phyloP scores from a whole-genome alignment of 2,113 vertebrate genomes.

The Albula goreensis region DNA sequence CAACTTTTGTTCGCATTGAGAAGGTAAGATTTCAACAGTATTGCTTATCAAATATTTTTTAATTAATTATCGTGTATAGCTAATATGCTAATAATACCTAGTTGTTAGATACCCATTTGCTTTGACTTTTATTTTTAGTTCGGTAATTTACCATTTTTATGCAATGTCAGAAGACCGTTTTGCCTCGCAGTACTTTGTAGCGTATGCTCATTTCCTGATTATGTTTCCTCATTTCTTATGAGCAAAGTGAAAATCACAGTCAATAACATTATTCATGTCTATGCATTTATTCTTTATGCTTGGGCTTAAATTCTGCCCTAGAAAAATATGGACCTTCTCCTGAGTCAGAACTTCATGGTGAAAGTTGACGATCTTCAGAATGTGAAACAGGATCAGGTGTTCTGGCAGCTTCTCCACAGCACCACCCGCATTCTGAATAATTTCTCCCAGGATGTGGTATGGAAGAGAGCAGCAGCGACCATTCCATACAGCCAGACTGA shows the following conservation, averaged over 20 bases:
- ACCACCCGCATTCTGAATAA: conserved; percentile 47
- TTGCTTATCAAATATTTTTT: not conserved
- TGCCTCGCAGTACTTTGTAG: no score
- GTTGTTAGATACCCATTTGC: no score
- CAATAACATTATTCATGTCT: not conserved
- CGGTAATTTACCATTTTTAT: no score
- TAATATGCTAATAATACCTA: not conserved
- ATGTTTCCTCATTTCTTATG: not conserved
- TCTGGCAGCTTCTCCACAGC: conserved; percentile 52
- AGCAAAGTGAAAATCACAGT: not conserved
- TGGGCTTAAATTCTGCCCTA: not conserved
- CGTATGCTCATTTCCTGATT: not conserved
- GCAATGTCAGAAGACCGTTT: no score
- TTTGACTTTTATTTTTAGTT: no score
- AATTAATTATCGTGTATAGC: not conserved
- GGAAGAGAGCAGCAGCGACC: conserved; percentile 53
- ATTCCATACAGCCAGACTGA: conserved; percentile 57
- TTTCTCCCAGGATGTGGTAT: conserved; percentile 70
- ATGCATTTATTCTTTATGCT: not conserved
- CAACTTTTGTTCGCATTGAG: not conserved
- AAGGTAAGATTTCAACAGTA: not conserved
- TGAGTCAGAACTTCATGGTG: conserved; percentile 1
- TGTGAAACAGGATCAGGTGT: conserved; percentile 34
- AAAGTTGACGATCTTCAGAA: conserved; percentile 9
- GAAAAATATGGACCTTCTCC: conserved; percentile 28